Conservation (phyloP, 1,140 invertebrate species). For the Pseudomyrmex pallidus region DNA sequence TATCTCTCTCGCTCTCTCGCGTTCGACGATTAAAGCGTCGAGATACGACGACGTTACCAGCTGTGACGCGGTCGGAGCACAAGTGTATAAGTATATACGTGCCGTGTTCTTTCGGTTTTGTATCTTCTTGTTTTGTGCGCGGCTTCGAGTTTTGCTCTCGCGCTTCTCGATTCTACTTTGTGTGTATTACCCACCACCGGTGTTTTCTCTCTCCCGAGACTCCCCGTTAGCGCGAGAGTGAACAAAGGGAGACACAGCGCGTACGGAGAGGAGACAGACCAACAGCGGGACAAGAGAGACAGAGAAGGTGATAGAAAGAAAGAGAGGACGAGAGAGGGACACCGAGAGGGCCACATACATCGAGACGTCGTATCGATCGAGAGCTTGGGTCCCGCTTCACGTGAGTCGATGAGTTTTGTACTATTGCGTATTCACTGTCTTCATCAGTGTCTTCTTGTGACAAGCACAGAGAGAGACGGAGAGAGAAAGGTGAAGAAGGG, state of each 20-base stretch:
- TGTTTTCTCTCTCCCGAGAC: conserved; percentile 51
- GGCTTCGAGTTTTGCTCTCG: conserved; percentile 11
- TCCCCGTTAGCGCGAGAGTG: conserved; percentile 53
- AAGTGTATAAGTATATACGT: conserved; percentile 27
- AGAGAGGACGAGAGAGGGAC: conserved; percentile 22
- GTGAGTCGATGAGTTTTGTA: conserved; percentile 75
- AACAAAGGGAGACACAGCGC: conserved; percentile 65
- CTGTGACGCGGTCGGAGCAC: conserved; percentile 22
- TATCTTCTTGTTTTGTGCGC: conserved; percentile 19
- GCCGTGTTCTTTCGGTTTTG: conserved; percentile 24
- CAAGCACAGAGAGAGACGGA: not conserved
- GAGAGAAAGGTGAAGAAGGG: not conserved
- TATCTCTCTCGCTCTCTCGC: not conserved
- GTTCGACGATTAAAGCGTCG: not conserved
- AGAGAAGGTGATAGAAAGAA: not conserved
- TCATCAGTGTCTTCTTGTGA: conserved; percentile 1
- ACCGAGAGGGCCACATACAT: not conserved
- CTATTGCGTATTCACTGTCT: not conserved
- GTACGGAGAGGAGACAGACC: conserved; percentile 23
- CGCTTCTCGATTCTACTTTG: conserved; percentile 40
- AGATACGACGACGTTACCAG: conserved; percentile 28
- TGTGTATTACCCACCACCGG: conserved; percentile 7
- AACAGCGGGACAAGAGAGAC: not conserved
- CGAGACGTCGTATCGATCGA: conserved; percentile 74
- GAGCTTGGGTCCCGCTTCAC: conserved; percentile 58